Percentiles rank a stretch among this genome's conserved stretches.
phyloP scores from a whole-genome alignment of 2,113 vertebrate species.

The Cinclus cinclus region DNA sequence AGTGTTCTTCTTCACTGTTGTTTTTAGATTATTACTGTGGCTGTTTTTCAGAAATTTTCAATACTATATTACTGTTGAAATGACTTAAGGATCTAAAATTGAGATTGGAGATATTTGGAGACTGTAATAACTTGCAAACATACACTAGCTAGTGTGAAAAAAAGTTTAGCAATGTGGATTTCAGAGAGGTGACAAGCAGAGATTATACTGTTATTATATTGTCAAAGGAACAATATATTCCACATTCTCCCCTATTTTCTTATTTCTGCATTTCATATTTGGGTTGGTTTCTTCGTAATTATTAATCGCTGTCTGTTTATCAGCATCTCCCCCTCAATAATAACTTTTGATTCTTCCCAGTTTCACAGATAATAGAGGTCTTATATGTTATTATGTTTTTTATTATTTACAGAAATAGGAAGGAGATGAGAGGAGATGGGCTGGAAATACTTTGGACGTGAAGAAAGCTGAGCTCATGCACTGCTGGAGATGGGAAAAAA shows the following conservation, averaged over 20 bases:
- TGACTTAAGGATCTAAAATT: not conserved
- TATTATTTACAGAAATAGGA: not conserved
- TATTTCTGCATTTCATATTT: not conserved
- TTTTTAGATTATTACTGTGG: not conserved
- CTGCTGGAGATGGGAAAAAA: not conserved
- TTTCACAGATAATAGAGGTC: not conserved
- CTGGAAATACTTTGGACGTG: not conserved
- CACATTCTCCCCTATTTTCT: not conserved
- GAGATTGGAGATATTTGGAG: not conserved
- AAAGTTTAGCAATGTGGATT: not conserved
- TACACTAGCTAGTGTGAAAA: not conserved
- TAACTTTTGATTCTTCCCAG: not conserved
- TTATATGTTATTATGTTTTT: not conserved
- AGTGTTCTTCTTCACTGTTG: not conserved
- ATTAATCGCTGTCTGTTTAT: not conserved
- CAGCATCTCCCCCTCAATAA: not conserved
- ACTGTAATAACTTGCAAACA: not conserved
- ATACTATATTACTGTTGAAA: not conserved
- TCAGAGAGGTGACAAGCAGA: not conserved
- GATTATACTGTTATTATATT: not conserved
- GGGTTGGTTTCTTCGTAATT: not conserved
- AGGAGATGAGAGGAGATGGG: not conserved
- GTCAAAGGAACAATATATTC: not conserved
- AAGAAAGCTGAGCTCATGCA: not conserved
- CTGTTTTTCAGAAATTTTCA: not conserved